These are phyloP conservation scores for Steromphala cineraria DNA, from an alignment of 2,888 invertebrate species.

Conservation along the genomic window DNA sequence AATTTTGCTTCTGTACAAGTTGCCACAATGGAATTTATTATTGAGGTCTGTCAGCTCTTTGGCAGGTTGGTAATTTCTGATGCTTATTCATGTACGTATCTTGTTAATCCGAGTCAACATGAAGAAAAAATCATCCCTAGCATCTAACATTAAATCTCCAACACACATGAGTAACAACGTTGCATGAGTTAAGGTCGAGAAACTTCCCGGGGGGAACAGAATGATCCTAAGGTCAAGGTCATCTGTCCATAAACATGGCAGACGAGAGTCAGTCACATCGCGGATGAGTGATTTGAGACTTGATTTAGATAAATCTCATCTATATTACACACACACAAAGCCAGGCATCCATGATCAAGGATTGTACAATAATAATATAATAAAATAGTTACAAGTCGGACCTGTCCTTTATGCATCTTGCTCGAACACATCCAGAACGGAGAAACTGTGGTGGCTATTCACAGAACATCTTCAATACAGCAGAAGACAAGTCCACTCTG, in stretches of 20 bases:
- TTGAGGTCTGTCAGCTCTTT: neutral
- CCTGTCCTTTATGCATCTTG: constrained; percentile 1
- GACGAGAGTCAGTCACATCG: neutral
- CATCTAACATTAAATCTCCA: constrained; percentile 7
- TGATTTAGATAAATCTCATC: constrained; percentile 15
- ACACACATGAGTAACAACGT: constrained; percentile 1
- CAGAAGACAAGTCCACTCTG: neutral
- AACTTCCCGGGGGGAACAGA: constrained; percentile 15
- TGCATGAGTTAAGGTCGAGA: constrained; percentile 8
- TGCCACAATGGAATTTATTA: neutral
- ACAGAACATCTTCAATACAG: neutral
- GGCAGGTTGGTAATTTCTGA: neutral
- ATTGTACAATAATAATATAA: neutral
- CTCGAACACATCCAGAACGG: neutral
- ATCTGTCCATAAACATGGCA: neutral
- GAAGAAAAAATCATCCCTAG: constrained; percentile 1
- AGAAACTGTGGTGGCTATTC: neutral
- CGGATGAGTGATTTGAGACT: constrained; percentile 13
- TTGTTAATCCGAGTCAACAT: neutral
- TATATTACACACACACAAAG: constrained; percentile 17
- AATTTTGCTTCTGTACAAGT: constrained; percentile 8
- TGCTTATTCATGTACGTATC: neutral
- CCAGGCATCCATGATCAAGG: constrained; percentile 17
- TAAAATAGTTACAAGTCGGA: constrained; percentile 10
- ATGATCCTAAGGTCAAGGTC: constrained; percentile 16